These are phyloP conservation scores for Nowickia ferox DNA, from an alignment of 2,888 invertebrate species.

Conservation along the genomic window DNA sequence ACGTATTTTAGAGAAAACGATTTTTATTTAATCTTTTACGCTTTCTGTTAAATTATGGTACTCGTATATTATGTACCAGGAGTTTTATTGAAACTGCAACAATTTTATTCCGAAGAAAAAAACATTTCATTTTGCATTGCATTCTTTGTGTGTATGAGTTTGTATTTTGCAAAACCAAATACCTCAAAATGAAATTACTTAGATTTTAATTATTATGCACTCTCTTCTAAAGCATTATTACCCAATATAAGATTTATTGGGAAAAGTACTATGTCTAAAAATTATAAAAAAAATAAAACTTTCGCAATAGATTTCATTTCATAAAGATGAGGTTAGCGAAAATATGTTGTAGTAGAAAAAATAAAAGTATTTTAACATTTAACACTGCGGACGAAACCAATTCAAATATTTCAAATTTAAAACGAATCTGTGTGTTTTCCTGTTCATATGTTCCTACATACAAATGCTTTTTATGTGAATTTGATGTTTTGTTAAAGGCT, in stretches of 20 bases:
- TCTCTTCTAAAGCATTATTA: too few relatives aligned
- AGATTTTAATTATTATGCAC: neutral
- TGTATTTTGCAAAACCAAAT: neutral
- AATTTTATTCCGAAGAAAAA: constrained; percentile 6
- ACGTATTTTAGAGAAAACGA: too few relatives aligned
- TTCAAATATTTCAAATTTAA: constrained; percentile 50
- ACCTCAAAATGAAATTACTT: neutral
- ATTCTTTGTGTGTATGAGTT: neutral
- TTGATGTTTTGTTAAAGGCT: neutral
- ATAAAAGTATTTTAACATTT: constrained; percentile 39
- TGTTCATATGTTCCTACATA: constrained; percentile 8
- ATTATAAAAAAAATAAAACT: neutral
- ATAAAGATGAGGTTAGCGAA: constrained; percentile 38
- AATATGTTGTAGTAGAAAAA: constrained; percentile 14
- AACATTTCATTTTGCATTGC: neutral
- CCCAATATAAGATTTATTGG: neutral
- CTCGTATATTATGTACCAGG: too few relatives aligned
- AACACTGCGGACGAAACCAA: constrained; percentile 68
- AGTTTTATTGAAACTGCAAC: too few relatives aligned
- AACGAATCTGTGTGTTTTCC: constrained; percentile 21
- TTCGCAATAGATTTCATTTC: constrained; percentile 3
- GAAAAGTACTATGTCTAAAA: neutral
- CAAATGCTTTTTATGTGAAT: neutral
- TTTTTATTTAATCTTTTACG: too few relatives aligned
- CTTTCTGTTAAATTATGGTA: too few relatives aligned